Evolutionary conservation across 1,140 invertebrate genomes (phyloP).

Genomic region (Drosophila pectinifera): DNA sequence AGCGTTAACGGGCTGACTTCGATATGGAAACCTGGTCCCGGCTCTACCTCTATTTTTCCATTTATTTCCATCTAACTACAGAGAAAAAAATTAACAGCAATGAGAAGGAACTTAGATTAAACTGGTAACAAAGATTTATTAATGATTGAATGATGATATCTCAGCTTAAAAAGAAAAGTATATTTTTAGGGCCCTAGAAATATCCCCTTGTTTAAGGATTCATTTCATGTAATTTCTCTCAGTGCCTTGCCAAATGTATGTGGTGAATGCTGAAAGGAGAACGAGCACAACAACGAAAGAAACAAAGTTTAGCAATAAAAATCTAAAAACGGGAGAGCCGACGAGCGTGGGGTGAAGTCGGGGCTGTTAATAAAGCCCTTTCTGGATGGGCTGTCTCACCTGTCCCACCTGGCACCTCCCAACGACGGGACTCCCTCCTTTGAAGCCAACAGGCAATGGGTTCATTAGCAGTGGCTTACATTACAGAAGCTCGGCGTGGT

Average conservation of each 20-base stretch:
- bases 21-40: conserved; percentile 46
- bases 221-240: background rate
- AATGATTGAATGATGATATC: too few relatives aligned
- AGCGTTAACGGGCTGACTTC: conserved; percentile 62
- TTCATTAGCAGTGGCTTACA: conserved; percentile 75
- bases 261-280: conserved; percentile 42
- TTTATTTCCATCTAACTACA: conserved; percentile 26
- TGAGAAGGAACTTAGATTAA: background rate
- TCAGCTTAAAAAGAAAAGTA: too few relatives aligned
- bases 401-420: conserved; percentile 29
- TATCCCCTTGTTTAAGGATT: background rate
- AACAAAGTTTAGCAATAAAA: conserved; percentile 83
- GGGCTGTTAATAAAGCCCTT: conserved; percentile 76
- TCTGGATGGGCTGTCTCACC: conserved; percentile 62
- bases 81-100: background rate
- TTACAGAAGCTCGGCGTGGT: conserved; percentile 45
- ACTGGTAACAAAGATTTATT: background rate
- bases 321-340: conserved; percentile 59
- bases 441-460: conserved; percentile 51
- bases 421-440: background rate
- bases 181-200: too few relatives aligned
- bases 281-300: conserved; percentile 38
- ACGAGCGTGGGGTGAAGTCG: conserved; percentile 7
- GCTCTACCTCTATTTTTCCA: conserved; percentile 24
- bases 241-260: conserved; percentile 48